A percentile compares a stretch with the other conserved stretches of the same genome.
Evolutionary conservation across 2,888 invertebrate genomes (phyloP).

Genomic region (Platypus cylindrus): DNA sequence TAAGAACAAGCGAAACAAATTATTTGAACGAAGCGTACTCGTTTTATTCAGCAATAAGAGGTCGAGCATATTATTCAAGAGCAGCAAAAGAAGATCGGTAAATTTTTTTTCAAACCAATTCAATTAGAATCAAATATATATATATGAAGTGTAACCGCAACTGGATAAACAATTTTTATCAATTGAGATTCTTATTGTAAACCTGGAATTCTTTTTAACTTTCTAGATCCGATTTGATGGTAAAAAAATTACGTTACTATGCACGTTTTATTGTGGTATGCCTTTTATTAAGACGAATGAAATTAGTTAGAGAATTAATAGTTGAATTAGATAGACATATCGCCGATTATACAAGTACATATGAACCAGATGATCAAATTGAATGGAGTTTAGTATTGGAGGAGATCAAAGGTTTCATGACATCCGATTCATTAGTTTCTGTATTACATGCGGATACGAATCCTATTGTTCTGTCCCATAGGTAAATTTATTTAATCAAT

Average conservation of each 20-base stretch:
- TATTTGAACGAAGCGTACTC: conserved; percentile 93
- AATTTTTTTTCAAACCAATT: conserved; percentile 4
- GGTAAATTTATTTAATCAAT: conserved; percentile 37
- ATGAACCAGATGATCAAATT: conserved; percentile 92
- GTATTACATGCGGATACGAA: conserved; percentile 80
- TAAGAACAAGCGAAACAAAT: conserved; percentile 91
- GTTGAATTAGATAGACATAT: conserved; percentile 89
- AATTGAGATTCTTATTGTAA: conserved; percentile 5
- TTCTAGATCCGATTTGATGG: conserved; percentile 76
- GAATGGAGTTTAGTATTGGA: conserved; percentile 92
- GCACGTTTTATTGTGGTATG: conserved; percentile 95
- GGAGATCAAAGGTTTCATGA: conserved; percentile 89
- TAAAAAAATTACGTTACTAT: conserved; percentile 90
- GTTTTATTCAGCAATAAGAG: conserved; percentile 90
- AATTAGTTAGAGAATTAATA: conserved; percentile 81
- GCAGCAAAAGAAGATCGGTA: conserved; percentile 85
- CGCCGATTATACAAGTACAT: conserved; percentile 87
- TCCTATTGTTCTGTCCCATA: conserved; percentile 76
- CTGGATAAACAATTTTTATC: neutral
- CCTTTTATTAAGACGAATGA: conserved; percentile 83
- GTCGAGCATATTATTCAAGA: conserved; percentile 86
- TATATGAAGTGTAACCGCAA: neutral
- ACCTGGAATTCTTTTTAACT: too few species aligned
- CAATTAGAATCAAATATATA: conserved; percentile 1
- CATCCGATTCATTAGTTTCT: conserved; percentile 79